Evolutionary conservation across 1,140 invertebrate genomes (phyloP).

Genomic region (Cecropterus lyciades): DNA sequence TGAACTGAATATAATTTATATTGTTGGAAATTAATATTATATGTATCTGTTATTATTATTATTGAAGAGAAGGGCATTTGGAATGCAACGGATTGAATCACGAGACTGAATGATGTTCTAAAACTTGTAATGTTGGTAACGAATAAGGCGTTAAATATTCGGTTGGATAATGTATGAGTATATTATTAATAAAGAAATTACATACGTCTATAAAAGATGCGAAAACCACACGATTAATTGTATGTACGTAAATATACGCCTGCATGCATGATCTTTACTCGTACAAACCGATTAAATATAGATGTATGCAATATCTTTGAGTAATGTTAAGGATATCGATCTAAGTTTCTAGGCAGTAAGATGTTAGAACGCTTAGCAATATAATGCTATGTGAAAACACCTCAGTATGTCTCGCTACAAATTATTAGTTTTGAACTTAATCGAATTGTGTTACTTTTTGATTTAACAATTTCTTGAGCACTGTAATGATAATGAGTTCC

Average conservation of each 20-base stretch:
- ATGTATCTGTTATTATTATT: not conserved
- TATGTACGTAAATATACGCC: too few species aligned
- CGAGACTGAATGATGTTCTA: slow-evolving; percentile 20
- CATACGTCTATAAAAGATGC: too few species aligned
- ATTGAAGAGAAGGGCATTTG: not conserved
- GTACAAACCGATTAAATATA: too few species aligned
- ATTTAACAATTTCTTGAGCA: too few species aligned
- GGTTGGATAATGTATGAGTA: too few species aligned
- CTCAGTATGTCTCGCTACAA: not conserved
- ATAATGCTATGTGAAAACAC: not conserved
- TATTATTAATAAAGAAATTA: too few species aligned
- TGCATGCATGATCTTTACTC: too few species aligned
- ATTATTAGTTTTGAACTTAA: too few species aligned
- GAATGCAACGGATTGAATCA: slow-evolving; percentile 6
- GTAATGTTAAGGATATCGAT: not conserved
- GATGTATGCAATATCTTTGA: too few species aligned
- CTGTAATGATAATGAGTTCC: too few species aligned
- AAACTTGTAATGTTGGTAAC: not conserved
- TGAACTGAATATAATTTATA: too few species aligned
- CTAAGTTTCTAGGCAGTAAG: not conserved
- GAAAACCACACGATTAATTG: too few species aligned
- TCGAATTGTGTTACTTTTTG: not conserved
- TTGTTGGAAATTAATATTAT: slow-evolving; percentile 5
- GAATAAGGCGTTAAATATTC: not conserved
- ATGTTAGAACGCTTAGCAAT: slow-evolving; percentile 8